phyloP scores from a whole-genome alignment of 2,113 vertebrate genomes.

The Tragelaphus buxtoni region DNA sequence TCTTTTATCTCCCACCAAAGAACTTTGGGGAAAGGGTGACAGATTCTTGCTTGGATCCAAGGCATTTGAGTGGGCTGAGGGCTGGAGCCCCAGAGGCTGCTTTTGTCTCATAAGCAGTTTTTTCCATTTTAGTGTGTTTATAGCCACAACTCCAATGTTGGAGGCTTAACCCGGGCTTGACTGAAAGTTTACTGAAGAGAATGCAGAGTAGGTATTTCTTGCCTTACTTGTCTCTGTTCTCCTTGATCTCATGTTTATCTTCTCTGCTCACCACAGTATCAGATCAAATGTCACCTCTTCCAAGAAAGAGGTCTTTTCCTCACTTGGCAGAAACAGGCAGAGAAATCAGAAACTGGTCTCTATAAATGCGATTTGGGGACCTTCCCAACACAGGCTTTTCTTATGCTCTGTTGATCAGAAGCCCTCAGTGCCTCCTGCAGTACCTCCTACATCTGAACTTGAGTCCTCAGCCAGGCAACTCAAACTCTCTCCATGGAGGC shows the following conservation, averaged over 20 bases:
- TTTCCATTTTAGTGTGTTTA: neutral
- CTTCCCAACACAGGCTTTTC: neutral
- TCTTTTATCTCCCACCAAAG: neutral
- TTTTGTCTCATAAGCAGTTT: neutral
- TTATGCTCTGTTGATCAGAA: neutral
- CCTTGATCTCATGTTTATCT: neutral
- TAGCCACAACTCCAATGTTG: rapidly evolving
- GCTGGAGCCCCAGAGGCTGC: neutral
- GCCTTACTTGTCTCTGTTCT: neutral
- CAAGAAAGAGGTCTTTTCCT: neutral
- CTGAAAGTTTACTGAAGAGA: neutral
- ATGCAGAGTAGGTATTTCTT: neutral
- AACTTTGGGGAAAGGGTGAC: neutral
- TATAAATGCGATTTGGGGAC: neutral
- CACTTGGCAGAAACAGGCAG: neutral
- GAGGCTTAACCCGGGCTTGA: rapidly evolving
- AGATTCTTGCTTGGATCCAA: neutral
- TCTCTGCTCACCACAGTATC: neutral
- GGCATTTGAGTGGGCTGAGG: rapidly evolving
- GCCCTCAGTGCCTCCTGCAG: neutral
- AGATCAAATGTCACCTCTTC: neutral
- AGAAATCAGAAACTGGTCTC: neutral
- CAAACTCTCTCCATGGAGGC: rapidly evolving
- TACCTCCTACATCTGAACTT: neutral
- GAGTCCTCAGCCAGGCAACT: neutral